These are phyloP conservation scores for Urocyon cinereoargenteus DNA, from an alignment of 2,797 vertebrate genomes.

Conservation along the genomic window DNA sequence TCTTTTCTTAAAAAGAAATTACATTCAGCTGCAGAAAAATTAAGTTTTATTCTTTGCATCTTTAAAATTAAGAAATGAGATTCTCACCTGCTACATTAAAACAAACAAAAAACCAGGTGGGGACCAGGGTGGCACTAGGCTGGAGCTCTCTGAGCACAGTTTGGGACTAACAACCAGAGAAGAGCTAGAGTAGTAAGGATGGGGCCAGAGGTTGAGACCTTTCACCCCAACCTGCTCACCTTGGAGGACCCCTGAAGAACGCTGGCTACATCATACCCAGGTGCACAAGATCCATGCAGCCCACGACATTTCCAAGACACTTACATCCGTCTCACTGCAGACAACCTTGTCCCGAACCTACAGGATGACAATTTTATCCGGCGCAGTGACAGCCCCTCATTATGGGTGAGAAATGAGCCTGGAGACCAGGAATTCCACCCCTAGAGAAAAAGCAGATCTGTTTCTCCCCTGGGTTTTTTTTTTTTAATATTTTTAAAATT, in stretches of 20 bases:
- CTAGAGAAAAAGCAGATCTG: neutral
- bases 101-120: neutral
- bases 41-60: neutral
- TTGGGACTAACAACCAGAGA: neutral
- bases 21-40: neutral
- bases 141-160: neutral
- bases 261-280: neutral
- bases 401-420: neutral
- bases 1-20: neutral
- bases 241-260: neutral
- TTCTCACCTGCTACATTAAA: neutral
- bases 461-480: too few species aligned
- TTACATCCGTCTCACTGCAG: neutral
- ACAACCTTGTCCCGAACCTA: neutral
- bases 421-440: neutral
- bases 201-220: neutral
- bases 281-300: neutral
- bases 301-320: neutral
- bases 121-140: neutral
- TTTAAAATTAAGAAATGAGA: neutral
- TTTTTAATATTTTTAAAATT: too few species aligned
- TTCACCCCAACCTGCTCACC: neutral
- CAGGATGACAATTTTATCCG: neutral
- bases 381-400: neutral
- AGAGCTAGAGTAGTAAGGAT: neutral